Evolutionary conservation across 2,113 vertebrate species (phyloP), one percentile per base, ranked within the genome.

Genomic region (Vimba vimba): DNA sequence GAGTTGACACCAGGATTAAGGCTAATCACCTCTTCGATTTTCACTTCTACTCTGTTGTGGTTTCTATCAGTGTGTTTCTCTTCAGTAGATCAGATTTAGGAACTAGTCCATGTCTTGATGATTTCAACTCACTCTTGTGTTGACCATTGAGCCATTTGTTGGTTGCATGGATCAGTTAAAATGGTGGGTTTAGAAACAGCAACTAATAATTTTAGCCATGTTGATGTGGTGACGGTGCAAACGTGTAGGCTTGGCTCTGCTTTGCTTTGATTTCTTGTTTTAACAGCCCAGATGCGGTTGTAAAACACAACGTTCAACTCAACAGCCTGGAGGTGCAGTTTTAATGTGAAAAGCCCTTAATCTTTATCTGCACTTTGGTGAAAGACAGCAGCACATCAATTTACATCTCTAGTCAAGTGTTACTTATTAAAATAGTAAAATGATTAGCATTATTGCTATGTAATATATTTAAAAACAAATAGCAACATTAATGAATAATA

Each of bases 261-360:
- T 77, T 55, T 69, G 19, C 52, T 79, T 78, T 59, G 19, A 43
- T 39, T 60, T 21, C 77, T 62, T 79, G 23, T 79, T 79, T 79
- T 62, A 79, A 79, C 55, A 79, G 57, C 57, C 55, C 77, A 79
- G 77, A 60, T 79, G 77, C 36, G 39, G 77, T 39, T n/a, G 12
- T 60, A 79, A 79, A 60, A 79, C 52, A 78, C 2, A 1, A 13
- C 52, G n/a, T 78, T 78, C 21, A 78, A 39, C 76, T 78, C 30
- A 0, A 9, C 50, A 13, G 47, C 52, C 19, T 78, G 19, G 10
- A 78, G 52, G 27, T 13, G 21, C 30, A 23, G 52, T 36, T 59
- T 78, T 21, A 59, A 39, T 39, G 30, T n/a, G 50, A 78, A 36
- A 33, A 78, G 76, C 7, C 52, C 21, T 57, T 55, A 55, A 23